Evolutionary conservation across 23 tunicate genomes (phyloP).

Genomic region (Aplidium turbinatum): DNA sequence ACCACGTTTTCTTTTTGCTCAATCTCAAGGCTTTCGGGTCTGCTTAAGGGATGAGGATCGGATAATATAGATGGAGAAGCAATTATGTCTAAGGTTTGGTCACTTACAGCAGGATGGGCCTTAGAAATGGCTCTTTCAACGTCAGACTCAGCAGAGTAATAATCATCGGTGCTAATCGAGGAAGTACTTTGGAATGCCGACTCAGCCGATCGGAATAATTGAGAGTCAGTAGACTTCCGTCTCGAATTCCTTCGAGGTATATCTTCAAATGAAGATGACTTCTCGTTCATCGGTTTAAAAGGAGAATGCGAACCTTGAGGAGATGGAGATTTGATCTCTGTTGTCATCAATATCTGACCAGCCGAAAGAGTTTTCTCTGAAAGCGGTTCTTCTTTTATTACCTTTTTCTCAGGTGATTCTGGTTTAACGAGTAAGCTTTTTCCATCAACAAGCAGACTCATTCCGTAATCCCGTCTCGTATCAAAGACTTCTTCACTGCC

Average conservation of each 20-base stretch:
- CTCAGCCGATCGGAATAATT: slow-evolving; percentile 60
- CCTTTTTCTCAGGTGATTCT: background rate
- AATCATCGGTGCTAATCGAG: slow-evolving; percentile 50
- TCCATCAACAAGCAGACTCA: slow-evolving; percentile 70
- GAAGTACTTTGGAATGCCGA: slow-evolving; percentile 66
- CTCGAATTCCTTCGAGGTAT: background rate
- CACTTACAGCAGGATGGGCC: background rate
- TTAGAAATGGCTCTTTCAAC: slow-evolving; percentile 23
- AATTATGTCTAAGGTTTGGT: background rate
- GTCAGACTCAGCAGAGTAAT: slow-evolving; percentile 89
- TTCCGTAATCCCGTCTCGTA: slow-evolving; percentile 73
- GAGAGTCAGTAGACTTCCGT: slow-evolving; percentile 51
- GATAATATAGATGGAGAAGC: no score
- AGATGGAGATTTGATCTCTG: background rate
- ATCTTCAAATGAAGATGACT: background rate
- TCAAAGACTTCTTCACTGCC: slow-evolving; percentile 87
- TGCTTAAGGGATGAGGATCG: background rate
- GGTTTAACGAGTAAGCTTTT: slow-evolving; percentile 31
- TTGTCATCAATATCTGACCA: background rate
- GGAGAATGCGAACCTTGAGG: background rate
- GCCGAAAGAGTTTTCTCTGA: background rate
- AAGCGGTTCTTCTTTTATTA: background rate
- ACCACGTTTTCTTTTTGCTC: background rate
- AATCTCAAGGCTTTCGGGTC: background rate
- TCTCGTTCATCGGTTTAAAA: no score